Evolutionary conservation across 2,888 invertebrate species (phyloP), one percentile per base, ranked within the genome.

Genomic region (Cetonia aurata): DNA sequence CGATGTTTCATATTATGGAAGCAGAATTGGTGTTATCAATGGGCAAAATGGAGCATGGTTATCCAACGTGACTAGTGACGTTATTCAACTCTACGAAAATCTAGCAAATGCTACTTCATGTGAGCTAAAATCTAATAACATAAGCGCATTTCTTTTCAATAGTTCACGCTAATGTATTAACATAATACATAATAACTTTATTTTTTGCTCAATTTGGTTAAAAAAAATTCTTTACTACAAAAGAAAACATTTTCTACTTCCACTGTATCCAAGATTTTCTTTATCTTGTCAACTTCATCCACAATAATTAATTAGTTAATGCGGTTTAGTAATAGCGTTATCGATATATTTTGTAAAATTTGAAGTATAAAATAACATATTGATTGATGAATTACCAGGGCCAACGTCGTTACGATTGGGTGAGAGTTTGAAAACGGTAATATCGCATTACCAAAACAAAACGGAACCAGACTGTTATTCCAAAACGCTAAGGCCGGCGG

Each of bases 11-110:
- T 84, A 85, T 75, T 85, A 88, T 75, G 88, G 89, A 0, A 90
- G 90, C 69, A 86, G 87, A 56, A 81, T 92, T 71, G 89, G 88
- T 0, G 81, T 92, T 31, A 83, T 92, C 33, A 89, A 91, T 75
- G 91, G 91, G 0, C 87, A 87, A 78, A 88, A 87, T 0, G 91
- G 89, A 15, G 79, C 83, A 19, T 90, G 89, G 88, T 83, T 92
- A 50, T 86, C 88, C 12, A 88, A 89, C 59, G 86, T 88, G 1
- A 88, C 89, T 0, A 82, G 86, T 57, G 89, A 90, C 78, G 82
- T 90, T 12, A 86, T 89, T 8, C 80, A 81, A 50, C 79, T 85
- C 48, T 86, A 84, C 46, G 62, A 31, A 19, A 55, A 52, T n/a
- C 17, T 71, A 15, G 15, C 44, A 13, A 69, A 69, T 17, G 56